Base-by-base conservation (phyloP, 2,113 vertebrate species). In the Petroica traversi region DNA sequence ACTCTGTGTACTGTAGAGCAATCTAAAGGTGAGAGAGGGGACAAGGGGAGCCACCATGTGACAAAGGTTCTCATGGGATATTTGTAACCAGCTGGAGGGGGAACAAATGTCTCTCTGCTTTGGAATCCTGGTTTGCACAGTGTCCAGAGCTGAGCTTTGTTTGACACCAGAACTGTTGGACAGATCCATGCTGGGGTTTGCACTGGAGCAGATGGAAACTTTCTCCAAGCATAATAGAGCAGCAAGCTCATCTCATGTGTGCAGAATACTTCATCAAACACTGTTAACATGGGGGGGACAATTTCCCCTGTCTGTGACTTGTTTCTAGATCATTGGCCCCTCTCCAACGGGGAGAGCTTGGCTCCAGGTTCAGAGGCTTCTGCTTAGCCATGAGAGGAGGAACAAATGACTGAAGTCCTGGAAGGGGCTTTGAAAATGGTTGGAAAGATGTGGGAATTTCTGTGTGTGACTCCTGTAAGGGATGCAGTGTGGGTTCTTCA, bases 181-280 rank as follows among this genome's bases (percentile, higher is more conserved):
- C 38, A 45, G 55, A 84, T 11, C 20, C 0, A 0, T 59, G 17
- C 63, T 68, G 72, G 33, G 36, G 19, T 86, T 92, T 91, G 75
- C 79, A 48, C 48, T 88, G 68, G 64, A 88, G 76, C 82, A 92
- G 90, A 81, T 93, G 79, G 79, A 68, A 96, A 74, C 59, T 84
- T 88, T 86, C 63, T 86, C 67, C 61, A 25, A 80, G 75, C 31
- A 3, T 40, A 55, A 74, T 0, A 78, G 72, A 92, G 55, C 74
- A 85, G 69, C 66, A 85, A 2, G 33, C 38, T 89, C 49, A 62
- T 73, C 49, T 33, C 26, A 55, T 2, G 0, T 38, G 48, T 72
- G 64, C 72, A 45, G 59, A 69, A 20, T 80, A 26, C 18, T 86
- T 81, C 52, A 72, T 59, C 79, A 68, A 68, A 75, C 51, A 20